Percentiles rank a stretch among this genome's conserved stretches.
phyloP scores from a whole-genome alignment of 2,797 vertebrate species.

The Hippoglossus hippoglossus region DNA sequence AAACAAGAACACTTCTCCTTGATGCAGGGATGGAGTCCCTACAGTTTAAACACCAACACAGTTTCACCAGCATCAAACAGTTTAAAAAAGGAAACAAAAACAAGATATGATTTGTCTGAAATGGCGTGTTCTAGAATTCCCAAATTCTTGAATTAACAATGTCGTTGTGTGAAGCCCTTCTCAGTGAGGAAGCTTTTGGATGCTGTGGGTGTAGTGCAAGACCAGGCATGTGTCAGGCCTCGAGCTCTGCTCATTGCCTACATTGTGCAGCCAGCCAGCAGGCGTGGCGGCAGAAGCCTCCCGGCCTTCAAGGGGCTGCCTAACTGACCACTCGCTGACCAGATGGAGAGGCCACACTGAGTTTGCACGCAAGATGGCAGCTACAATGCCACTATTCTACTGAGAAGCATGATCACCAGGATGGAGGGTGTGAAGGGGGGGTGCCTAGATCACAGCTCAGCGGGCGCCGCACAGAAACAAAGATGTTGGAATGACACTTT shows the following conservation, averaged over 20 bases:
- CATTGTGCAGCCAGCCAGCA: conserved; percentile 58
- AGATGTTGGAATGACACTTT: neutral
- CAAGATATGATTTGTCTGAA: too few relatives aligned
- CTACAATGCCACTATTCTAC: conserved; percentile 74
- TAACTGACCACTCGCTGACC: conserved; percentile 66
- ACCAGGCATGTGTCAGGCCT: conserved; percentile 49
- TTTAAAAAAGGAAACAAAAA: too few relatives aligned
- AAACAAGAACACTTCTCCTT: too few relatives aligned
- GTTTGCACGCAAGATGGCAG: conserved; percentile 58
- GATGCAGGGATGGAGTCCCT: too few relatives aligned
- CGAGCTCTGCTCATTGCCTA: conserved; percentile 49
- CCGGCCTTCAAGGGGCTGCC: conserved; percentile 58
- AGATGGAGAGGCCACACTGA: conserved; percentile 65
- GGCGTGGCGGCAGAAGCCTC: conserved; percentile 43
- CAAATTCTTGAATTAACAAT: conserved; percentile 16
- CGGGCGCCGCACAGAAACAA: conserved; percentile 32
- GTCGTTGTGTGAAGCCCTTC: conserved; percentile 27
- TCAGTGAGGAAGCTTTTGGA: conserved; percentile 31
- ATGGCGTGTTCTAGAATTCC: too few relatives aligned
- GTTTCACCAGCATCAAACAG: neutral
- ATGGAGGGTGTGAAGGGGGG: conserved; percentile 8
- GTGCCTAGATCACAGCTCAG: conserved; percentile 22
- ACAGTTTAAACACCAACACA: neutral
- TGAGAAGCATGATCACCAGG: conserved; percentile 29
- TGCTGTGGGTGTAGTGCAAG: conserved; percentile 42